Conservation (phyloP, 2,888 invertebrate species). For the Drosophila subsilvestris region DNA sequence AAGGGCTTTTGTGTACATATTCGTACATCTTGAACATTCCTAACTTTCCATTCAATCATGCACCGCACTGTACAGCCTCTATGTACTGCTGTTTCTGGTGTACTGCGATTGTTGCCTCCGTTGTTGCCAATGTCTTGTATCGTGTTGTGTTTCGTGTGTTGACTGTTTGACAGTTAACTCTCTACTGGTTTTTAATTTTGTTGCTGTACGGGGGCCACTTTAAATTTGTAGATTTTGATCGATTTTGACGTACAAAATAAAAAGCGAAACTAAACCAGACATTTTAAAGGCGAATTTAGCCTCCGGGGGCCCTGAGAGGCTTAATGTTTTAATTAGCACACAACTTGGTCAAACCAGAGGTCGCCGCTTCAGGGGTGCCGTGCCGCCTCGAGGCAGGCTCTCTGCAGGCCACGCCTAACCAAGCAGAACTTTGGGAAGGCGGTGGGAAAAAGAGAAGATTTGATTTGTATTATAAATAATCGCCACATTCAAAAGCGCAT, state of each 20-base stretch:
- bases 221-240: constrained; percentile 29
- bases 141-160: constrained; percentile 14
- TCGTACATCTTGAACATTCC: neutral
- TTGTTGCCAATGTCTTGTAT: constrained; percentile 13
- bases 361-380: too few relatives aligned
- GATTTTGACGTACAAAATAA: constrained; percentile 27
- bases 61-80: constrained; percentile 16
- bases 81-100: constrained; percentile 7
- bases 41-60: constrained; percentile 1
- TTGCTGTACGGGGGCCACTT: constrained; percentile 38
- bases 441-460: too few relatives aligned
- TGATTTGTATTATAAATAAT: constrained; percentile 33
- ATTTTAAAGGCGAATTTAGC: constrained; percentile 55
- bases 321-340: constrained; percentile 76
- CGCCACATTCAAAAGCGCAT: constrained; percentile 38
- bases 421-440: constrained; percentile 7
- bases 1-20: too few relatives aligned
- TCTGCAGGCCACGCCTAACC: constrained; percentile 27
- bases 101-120: constrained; percentile 31
- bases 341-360: constrained; percentile 27
- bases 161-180: constrained; percentile 43
- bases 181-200: constrained; percentile 46
- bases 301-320: constrained; percentile 61
- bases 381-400: neutral
- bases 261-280: constrained; percentile 16